These are phyloP conservation scores for Carettochelys insculpta DNA, from an alignment of 2,113 vertebrate species.

Conservation along the genomic window DNA sequence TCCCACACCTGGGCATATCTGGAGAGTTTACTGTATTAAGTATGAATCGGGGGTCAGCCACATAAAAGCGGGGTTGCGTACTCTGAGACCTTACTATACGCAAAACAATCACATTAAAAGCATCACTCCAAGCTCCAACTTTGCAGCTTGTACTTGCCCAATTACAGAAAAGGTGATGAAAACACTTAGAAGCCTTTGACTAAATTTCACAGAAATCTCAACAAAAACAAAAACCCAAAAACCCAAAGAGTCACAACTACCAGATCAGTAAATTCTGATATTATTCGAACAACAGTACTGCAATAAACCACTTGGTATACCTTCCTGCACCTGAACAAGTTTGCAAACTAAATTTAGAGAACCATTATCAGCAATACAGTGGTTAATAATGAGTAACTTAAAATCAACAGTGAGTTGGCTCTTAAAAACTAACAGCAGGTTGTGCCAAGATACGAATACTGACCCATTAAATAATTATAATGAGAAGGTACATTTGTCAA, in stretches of 20 bases:
- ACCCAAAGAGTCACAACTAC: no score
- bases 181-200: background rate
- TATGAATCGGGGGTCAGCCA: no score
- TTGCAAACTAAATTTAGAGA: conserved; percentile 12
- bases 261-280: no score
- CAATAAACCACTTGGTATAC: no score
- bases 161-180: background rate
- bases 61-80: no score
- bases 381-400: background rate
- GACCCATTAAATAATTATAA: background rate
- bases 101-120: no score
- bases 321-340: background rate
- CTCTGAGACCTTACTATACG: no score
- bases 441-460: background rate
- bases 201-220: conserved; percentile 18
- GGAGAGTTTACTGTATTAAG: no score
- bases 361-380: background rate
- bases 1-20: no score
- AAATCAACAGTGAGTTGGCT: background rate
- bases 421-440: conserved; percentile 18
- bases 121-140: background rate
- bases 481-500: background rate
- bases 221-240: background rate
- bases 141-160: background rate
- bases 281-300: no score